A percentile compares a stretch with the other conserved stretches of the same genome.
Evolutionary conservation across 2,888 invertebrate species (phyloP).

Genomic region (Oxyteleia sp.): DNA sequence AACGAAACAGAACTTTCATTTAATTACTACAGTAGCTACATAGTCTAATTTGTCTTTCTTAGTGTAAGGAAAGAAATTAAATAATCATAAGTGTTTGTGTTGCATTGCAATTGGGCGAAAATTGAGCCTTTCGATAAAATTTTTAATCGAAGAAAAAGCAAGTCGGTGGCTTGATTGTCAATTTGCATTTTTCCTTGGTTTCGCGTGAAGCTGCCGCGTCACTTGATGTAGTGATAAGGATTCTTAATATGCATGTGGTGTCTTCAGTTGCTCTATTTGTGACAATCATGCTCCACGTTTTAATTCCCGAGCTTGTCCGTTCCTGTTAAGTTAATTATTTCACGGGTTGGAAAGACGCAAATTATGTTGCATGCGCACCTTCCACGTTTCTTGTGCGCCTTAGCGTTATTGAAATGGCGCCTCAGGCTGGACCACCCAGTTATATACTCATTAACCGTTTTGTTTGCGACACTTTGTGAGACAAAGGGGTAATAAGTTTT

Average conservation of each 20-base stretch:
- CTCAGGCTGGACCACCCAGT: constrained; percentile 87
- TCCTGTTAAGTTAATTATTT: constrained; percentile 57
- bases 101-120: neutral
- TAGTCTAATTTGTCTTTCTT: no score
- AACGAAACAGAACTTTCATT: no score
- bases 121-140: no score
- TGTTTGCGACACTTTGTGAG: constrained; percentile 85
- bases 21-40: no score
- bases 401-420: constrained; percentile 86
- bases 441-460: constrained; percentile 87
- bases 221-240: neutral
- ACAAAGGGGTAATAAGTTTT: neutral
- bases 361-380: constrained; percentile 77
- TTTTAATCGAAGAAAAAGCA: no score
- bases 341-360: constrained; percentile 50
- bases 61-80: no score
- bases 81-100: no score
- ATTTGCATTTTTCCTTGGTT: neutral
- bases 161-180: neutral
- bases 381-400: constrained; percentile 81
- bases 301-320: constrained; percentile 43
- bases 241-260: neutral
- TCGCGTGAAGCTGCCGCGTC: neutral
- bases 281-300: constrained; percentile 9
- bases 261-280: constrained; percentile 8